Evolutionary conservation across 1,140 invertebrate genomes (phyloP), one percentile per base, ranked within the genome.

Genomic region (Harpegnathos saltator): DNA sequence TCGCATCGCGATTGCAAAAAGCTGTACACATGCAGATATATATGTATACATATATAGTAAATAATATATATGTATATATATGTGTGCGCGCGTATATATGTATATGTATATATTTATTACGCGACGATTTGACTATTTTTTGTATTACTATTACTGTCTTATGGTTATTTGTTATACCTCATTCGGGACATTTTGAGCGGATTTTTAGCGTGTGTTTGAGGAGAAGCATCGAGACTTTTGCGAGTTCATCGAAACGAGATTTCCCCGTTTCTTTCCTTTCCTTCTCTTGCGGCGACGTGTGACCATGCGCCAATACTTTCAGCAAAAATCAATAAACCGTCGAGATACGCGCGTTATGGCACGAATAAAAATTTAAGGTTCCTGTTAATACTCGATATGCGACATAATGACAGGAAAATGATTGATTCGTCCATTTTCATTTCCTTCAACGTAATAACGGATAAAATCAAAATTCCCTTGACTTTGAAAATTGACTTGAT

Each of bases 121-220:
- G 78, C 85, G 83, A 87, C 69, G 69, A 87, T 69, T 82, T 77
- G 73, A 85, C 72, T 88, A 90, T 89, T 91, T 91, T 91, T 89
- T 90, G 80, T 91, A 90, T 90, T 84, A 87, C 82, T 89, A 89
- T 82, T 89, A 86, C 65, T 73, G 88, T 90, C 85, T 81, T 85
- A 87, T 89, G 78, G 82, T 91, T 89, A 86, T 84, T 86, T 68
- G 82, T 85, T 87, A 80, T 85, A 88, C 77, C 77, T 88, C 80
- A 89, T 88, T 85, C 86, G 90, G 89, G 91, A 90, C 84, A 90
- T 92, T 93, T 93, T 92, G 91, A 90, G 90, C 90, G 91, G 92
- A 92, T 91, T 94, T 93, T 92, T 93, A 85, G 87, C 91, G 89
- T 89, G 91, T 93, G 93, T 90, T 88, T 92, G 93, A 94, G 93